Percentiles rank a stretch among this genome's conserved stretches.
phyloP scores from a whole-genome alignment of 2,113 vertebrate species.

The Larimichthys crocea region DNA sequence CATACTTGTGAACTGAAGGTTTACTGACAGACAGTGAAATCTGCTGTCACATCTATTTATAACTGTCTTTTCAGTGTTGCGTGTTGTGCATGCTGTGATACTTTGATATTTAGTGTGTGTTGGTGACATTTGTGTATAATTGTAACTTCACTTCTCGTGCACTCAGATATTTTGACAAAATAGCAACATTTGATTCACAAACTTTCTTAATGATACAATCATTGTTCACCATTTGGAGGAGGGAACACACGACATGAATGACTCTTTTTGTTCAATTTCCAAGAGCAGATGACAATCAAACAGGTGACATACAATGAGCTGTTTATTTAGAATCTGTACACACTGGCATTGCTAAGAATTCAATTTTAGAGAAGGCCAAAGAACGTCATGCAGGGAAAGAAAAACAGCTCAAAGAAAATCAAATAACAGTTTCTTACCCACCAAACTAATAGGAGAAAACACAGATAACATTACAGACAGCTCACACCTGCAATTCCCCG shows the following conservation, averaged over 20 bases:
- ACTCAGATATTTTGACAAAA: background rate
- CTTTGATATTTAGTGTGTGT: background rate
- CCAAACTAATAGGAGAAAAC: slow-evolving; percentile 9
- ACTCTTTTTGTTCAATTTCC: slow-evolving; percentile 7
- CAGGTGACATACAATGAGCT: background rate
- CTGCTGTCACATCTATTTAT: background rate
- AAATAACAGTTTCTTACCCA: background rate
- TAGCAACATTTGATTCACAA: background rate
- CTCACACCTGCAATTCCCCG: slow-evolving; percentile 1
- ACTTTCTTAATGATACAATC: background rate
- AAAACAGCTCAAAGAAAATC: background rate
- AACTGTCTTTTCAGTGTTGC: background rate
- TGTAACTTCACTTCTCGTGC: background rate
- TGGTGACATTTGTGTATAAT: background rate
- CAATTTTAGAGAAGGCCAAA: background rate
- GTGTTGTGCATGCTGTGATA: background rate
- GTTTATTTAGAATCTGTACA: background rate
- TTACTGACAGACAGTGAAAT: background rate
- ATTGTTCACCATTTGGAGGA: background rate
- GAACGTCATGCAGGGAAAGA: background rate
- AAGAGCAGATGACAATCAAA: slow-evolving; percentile 1
- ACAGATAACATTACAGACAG: slow-evolving; percentile 16
- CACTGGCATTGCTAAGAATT: background rate
- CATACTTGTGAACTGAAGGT: background rate
- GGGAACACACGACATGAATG: background rate